These are phyloP conservation scores for Paradoxurus hermaphroditus DNA, from an alignment of 2,113 vertebrate genomes.

Conservation along the genomic window DNA sequence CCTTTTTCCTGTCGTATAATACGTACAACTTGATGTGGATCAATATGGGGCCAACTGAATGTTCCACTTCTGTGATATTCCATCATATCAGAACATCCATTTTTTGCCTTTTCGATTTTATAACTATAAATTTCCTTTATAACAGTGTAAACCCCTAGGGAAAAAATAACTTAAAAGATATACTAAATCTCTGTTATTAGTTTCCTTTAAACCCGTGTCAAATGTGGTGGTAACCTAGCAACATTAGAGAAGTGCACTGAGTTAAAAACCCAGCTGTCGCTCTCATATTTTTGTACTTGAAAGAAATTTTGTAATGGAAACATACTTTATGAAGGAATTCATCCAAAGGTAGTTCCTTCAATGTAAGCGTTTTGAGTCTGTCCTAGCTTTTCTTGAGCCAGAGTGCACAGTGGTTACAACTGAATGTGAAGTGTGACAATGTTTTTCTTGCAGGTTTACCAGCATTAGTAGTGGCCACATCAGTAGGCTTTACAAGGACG, in stretches of 20 bases:
- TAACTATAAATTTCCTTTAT: conserved; percentile 62
- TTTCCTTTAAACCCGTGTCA: conserved; percentile 85
- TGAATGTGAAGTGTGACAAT: conserved; percentile 39
- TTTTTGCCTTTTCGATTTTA: conserved; percentile 50
- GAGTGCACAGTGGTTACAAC: background rate
- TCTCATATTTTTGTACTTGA: conserved; percentile 24
- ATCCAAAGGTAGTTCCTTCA: conserved; percentile 15
- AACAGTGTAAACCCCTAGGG: background rate
- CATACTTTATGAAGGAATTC: conserved; percentile 52
- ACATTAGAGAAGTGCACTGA: conserved; percentile 73
- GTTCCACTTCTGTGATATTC: background rate
- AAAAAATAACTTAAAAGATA: conserved; percentile 64
- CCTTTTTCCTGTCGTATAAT: background rate
- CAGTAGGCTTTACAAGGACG: conserved; percentile 99
- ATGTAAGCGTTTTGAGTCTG: background rate
- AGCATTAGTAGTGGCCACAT: conserved; percentile 97
- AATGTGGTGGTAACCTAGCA: conserved; percentile 90
- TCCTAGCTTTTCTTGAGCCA: conserved; percentile 32
- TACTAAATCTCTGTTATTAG: conserved; percentile 72
- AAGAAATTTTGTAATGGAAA: background rate
- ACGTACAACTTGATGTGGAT: conserved; percentile 36
- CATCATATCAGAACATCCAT: conserved; percentile 30
- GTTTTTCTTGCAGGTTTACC: conserved; percentile 92
- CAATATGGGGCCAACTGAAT: conserved; percentile 19
- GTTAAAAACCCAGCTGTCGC: conserved; percentile 65